Percentiles rank a stretch among this genome's conserved stretches.
These are phyloP conservation scores for Gallirallus australis DNA, from an alignment of 2,797 vertebrate genomes.

Conservation along the genomic window DNA sequence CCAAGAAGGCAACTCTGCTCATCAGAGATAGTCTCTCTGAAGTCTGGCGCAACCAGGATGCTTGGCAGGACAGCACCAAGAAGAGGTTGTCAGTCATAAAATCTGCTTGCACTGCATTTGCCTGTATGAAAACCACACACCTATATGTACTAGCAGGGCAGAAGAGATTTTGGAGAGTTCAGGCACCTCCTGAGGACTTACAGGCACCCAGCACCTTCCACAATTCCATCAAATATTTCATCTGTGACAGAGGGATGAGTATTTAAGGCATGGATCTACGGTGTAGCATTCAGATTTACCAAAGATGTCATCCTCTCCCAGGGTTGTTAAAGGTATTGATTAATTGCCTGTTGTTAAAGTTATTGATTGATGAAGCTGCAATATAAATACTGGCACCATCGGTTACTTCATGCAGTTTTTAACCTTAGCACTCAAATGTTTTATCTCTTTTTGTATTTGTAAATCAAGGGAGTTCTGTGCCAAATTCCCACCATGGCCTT, in stretches of 20 bases:
- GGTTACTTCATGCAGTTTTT: not conserved
- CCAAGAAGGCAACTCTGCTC: not conserved
- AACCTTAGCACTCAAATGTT: not conserved
- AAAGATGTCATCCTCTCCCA: not conserved
- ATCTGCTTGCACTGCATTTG: not conserved
- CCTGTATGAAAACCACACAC: not conserved
- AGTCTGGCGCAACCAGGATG: accelerated
- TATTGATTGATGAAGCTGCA: constrained; percentile 43
- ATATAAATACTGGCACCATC: constrained; percentile 14
- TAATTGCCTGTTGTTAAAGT: constrained; percentile 47
- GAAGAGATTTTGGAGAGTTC: not conserved
- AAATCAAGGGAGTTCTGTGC: not conserved
- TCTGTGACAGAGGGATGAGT: not conserved
- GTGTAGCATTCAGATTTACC: constrained; percentile 1
- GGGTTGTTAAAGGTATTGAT: constrained; percentile 49
- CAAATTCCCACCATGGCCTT: not conserved
- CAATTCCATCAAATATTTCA: not conserved
- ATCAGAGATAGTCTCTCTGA: not conserved
- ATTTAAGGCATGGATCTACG: constrained; percentile 25
- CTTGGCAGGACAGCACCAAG: accelerated
- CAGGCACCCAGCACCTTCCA: not conserved
- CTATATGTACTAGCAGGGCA: not conserved
- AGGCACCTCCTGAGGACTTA: not conserved
- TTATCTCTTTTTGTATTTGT: not conserved
- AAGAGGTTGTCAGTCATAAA: not conserved